These are phyloP conservation scores for Mesorhabditis sp. DNA, from an alignment of 2,888 invertebrate genomes.

Conservation along the genomic window DNA sequence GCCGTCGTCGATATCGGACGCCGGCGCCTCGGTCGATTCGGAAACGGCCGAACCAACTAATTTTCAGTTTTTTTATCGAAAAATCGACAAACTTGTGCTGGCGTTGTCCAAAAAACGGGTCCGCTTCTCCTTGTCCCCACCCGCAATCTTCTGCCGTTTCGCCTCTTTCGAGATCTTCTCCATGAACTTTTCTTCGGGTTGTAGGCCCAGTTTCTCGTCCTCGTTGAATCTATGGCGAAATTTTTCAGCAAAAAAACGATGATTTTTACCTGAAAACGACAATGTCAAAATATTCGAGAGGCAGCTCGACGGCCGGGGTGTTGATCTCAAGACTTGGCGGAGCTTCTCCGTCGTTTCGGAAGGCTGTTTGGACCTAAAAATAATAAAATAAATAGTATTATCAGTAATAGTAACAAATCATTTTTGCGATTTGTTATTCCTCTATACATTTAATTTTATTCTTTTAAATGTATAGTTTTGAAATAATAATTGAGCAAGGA, in stretches of 20 bases:
- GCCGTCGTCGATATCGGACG: slow-evolving; percentile 42
- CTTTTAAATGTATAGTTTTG: no score
- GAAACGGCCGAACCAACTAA: slow-evolving; percentile 21
- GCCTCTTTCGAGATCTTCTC: slow-evolving; percentile 27
- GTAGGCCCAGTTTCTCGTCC: slow-evolving; percentile 50
- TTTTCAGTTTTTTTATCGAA: slow-evolving; percentile 6
- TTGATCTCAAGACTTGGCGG: not conserved
- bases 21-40: slow-evolving; percentile 33
- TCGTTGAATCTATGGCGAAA: slow-evolving; percentile 1
- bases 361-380: slow-evolving; percentile 5
- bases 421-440: no score
- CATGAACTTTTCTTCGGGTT: slow-evolving; percentile 57
- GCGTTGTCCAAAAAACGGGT: slow-evolving; percentile 43
- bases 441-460: no score
- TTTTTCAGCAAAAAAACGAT: not conserved
- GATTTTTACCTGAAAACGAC: slow-evolving; percentile 14
- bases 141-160: slow-evolving; percentile 23
- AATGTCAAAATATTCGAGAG: slow-evolving; percentile 22
- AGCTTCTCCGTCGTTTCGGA: not conserved
- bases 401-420: no score
- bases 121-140: slow-evolving; percentile 37
- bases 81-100: slow-evolving; percentile 27
- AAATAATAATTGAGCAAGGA: no score
- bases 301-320: slow-evolving; percentile 6
- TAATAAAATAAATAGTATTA: not conserved